Base-by-base conservation (phyloP, 1,140 invertebrate species). In the Gerris buenoi region DNA sequence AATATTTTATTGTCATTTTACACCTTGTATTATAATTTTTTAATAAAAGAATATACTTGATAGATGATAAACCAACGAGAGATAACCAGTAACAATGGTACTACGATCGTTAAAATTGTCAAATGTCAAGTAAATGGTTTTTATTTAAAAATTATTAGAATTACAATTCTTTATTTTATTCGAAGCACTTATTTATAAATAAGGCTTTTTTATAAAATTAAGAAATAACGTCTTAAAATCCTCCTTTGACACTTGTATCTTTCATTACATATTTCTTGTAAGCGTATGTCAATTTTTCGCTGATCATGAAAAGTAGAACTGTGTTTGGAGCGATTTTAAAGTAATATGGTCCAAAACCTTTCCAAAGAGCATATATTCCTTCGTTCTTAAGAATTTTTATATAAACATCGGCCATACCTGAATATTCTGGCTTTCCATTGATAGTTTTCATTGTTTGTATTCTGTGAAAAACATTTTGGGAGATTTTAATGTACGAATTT, bases 331-430 rank as follows among this genome's bases (percentile, higher is more conserved):
- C 86, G 27, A 88, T 78, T 67, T 85, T 77, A 58, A 83, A 81
- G 73, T 86, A 89, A 68, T 86, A 86, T 2, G 88, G 88, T 27
- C 83, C 86, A 74, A 91, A 90, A 57, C 89, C 89, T 76, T 89
- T 90, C 89, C 88, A 91, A 15, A 91, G 76, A 65, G 83, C 80
- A 67, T 82, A 81, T 27, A 91, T 72, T 1, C 89, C 89, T 79
- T 91, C 89, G 15, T 82, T 83, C 65, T 77, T 77, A 1, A 87
- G 74, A 1, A 87, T 84, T 71, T 80, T 84, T 0, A 72, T 26
- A 18, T 88, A 75, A 1, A 91, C 86, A 76, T 87, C 83, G 1
- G 83, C 27, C 46, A 85, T 81, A 27, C 86, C 84, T 64, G 75
- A 81, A 74, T 86, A 89, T 71, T 89, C 87, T 58, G 85, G 83